Percentiles rank a stretch among this genome's conserved stretches.
These are phyloP conservation scores for Brachionus koreanus DNA, from an alignment of 1,140 invertebrate genomes.

Conservation along the genomic window DNA sequence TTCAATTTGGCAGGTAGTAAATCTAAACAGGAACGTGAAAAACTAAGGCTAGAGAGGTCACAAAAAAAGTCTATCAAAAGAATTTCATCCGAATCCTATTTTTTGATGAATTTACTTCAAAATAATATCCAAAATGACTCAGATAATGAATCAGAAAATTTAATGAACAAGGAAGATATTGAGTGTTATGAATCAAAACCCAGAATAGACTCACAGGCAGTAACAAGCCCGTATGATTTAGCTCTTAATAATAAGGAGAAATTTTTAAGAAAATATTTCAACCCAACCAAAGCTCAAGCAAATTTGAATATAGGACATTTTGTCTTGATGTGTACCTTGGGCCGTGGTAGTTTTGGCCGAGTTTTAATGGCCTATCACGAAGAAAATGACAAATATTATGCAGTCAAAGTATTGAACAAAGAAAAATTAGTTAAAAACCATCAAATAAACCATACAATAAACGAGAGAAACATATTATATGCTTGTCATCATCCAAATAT, in stretches of 20 bases:
- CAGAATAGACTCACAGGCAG: not conserved
- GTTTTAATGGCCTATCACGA: constrained; percentile 30
- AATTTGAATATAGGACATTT: constrained; percentile 10
- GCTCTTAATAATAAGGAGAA: not conserved
- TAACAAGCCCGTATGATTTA: not conserved
- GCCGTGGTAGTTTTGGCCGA: constrained; percentile 37
- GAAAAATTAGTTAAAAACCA: constrained; percentile 68
- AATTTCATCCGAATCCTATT: not conserved
- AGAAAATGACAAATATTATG: constrained; percentile 13
- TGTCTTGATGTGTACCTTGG: not conserved
- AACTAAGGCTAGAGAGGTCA: not conserved
- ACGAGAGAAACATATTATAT: constrained; percentile 88
- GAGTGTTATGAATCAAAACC: not conserved
- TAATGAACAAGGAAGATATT: not conserved
- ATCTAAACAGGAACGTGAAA: not conserved
- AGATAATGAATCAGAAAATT: not conserved
- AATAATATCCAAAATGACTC: not conserved
- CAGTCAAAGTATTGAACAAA: constrained; percentile 35
- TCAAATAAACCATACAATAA: constrained; percentile 88
- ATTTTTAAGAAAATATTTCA: constrained; percentile 1
- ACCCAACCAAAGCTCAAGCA: not conserved
- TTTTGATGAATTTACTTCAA: not conserved
- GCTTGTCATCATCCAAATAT: constrained; percentile 90
- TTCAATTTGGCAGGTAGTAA: not conserved
- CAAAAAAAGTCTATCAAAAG: not conserved